Evolutionary conservation across 2,113 vertebrate species (phyloP).

Genomic region (Apodemus speciosus): DNA sequence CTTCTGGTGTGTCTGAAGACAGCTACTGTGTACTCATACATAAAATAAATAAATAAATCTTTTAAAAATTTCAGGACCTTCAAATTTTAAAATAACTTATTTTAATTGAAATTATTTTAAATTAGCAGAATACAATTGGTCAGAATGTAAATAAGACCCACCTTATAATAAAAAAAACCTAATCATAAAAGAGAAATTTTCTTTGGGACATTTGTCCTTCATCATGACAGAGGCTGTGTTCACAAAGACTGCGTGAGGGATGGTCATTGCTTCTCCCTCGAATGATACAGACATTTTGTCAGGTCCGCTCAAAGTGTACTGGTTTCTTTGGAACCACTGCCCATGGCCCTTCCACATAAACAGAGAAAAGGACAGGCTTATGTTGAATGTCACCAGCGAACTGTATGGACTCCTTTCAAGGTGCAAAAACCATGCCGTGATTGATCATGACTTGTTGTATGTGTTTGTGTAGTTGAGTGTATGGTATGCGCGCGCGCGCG

Average conservation of each 20-base stretch:
- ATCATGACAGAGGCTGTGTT: background rate
- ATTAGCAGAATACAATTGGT: background rate
- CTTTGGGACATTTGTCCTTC: background rate
- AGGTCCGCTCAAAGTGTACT: background rate
- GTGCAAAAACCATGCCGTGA: background rate
- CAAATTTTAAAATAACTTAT: constrained; percentile 20
- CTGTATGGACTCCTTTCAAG: background rate
- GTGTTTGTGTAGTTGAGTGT: no score
- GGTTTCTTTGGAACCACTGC: background rate
- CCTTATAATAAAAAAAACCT: background rate
- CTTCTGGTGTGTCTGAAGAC: no score
- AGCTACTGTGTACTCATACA: no score
- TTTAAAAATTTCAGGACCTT: background rate
- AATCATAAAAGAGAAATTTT: background rate
- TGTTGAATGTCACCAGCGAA: accelerated
- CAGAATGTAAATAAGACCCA: background rate
- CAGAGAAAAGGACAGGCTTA: background rate
- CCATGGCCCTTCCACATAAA: background rate
- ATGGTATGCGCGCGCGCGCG: no score
- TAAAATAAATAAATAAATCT: no score
- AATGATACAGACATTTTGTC: background rate
- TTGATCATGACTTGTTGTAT: background rate
- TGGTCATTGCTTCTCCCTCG: background rate
- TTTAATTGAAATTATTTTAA: background rate
- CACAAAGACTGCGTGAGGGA: background rate